These are phyloP conservation scores for Thera britannica DNA, from an alignment of 2,888 invertebrate species.

Conservation along the genomic window DNA sequence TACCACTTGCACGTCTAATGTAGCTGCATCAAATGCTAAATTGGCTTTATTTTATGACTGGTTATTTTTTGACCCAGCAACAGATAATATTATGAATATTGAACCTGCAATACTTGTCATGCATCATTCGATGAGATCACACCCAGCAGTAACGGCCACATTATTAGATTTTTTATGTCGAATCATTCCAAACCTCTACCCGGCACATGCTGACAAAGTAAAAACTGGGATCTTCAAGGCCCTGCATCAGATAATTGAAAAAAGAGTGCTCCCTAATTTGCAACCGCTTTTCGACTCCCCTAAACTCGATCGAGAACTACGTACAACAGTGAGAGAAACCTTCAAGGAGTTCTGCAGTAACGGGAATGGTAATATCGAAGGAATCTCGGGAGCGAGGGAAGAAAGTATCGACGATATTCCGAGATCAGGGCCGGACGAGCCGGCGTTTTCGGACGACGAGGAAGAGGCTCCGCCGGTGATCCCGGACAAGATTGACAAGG, in stretches of 20 bases:
- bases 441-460: constrained; percentile 94
- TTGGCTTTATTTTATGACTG: constrained; percentile 97
- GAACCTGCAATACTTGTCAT: constrained; percentile 97
- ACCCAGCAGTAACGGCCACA: constrained; percentile 95
- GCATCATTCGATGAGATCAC: constrained; percentile 96
- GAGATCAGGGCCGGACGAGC: constrained; percentile 86
- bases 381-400: constrained; percentile 77
- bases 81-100: constrained; percentile 98
- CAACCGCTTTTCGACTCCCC: constrained; percentile 94
- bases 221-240: constrained; percentile 93
- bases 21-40: constrained; percentile 96
- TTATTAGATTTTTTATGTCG: constrained; percentile 95
- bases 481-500: constrained; percentile 51
- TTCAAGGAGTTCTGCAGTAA: constrained; percentile 95
- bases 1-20: constrained; percentile 95
- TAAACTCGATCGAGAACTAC: constrained; percentile 93
- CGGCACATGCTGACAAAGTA: constrained; percentile 91
- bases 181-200: constrained; percentile 95
- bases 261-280: constrained; percentile 94
- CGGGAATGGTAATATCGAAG: constrained; percentile 71
- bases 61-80: constrained; percentile 95
- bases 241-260: constrained; percentile 93
- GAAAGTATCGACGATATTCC: constrained; percentile 74
- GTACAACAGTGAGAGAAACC: constrained; percentile 93
- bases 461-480: constrained; percentile 85